These are phyloP conservation scores for Palythoa grandiflora DNA, from an alignment of 92 coral and sea anemone genomes.

Conservation along the genomic window DNA sequence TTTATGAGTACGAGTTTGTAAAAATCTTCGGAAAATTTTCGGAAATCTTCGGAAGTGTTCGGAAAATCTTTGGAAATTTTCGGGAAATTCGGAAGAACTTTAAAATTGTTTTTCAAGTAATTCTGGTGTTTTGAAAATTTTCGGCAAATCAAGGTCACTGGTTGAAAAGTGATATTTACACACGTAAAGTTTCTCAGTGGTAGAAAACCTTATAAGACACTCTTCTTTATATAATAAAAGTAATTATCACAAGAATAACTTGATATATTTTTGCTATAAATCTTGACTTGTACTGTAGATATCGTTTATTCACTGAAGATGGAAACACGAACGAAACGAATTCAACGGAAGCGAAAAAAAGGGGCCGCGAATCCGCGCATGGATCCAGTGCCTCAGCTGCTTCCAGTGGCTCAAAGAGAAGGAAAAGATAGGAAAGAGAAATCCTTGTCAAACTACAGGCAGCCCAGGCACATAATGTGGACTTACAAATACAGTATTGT, in stretches of 20 bases:
- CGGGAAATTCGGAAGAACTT: too few species aligned
- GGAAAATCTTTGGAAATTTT: too few species aligned
- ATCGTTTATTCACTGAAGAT: slow-evolving; percentile 42
- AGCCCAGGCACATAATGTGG: too few species aligned
- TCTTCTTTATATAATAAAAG: background rate
- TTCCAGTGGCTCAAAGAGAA: slow-evolving; percentile 59
- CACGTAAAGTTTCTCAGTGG: too few species aligned
- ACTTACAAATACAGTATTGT: too few species aligned
- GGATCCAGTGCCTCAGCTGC: slow-evolving; percentile 52
- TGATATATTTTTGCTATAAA: background rate
- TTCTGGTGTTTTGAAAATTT: too few species aligned
- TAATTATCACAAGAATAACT: background rate
- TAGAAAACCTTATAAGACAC: background rate
- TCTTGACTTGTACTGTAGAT: slow-evolving; percentile 40
- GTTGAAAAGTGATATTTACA: too few species aligned
- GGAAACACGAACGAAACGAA: slow-evolving; percentile 8
- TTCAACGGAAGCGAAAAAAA: slow-evolving; percentile 42
- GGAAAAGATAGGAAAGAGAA: slow-evolving; percentile 44
- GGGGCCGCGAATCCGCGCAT: slow-evolving; percentile 18
- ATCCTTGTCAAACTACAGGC: background rate
- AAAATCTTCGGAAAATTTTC: too few species aligned
- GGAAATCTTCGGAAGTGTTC: too few species aligned
- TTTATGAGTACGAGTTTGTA: too few species aligned
- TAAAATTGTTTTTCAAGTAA: too few species aligned
- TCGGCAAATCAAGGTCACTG: too few species aligned